phyloP scores from a whole-genome alignment of 2,797 vertebrate genomes.

The Otolemur crassicaudatus region DNA sequence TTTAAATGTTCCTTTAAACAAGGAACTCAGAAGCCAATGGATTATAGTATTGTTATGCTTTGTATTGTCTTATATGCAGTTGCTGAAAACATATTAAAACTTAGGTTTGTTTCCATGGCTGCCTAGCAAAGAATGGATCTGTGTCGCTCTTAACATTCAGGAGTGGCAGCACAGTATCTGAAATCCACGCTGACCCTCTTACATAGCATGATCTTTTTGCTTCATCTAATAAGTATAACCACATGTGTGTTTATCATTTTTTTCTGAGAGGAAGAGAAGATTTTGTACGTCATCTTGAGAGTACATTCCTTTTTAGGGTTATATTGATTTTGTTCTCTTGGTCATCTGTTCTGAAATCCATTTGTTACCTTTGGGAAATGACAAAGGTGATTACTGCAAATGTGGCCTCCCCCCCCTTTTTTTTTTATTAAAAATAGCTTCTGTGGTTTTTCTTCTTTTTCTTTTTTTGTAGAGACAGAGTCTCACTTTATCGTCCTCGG shows the following conservation, averaged over 20 bases:
- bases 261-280: neutral
- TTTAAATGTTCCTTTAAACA: neutral
- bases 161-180: accelerated
- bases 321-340: conserved; percentile 56
- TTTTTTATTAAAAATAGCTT: conserved; percentile 59
- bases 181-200: neutral
- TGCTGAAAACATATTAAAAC: neutral
- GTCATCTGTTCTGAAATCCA: conserved; percentile 53
- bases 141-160: neutral
- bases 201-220: neutral
- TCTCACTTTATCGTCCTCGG: no score
- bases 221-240: neutral
- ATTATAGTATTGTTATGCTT: neutral
- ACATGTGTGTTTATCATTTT: neutral
- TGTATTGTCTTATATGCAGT: neutral
- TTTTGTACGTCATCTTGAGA: neutral
- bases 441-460: neutral
- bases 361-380: conserved; percentile 45
- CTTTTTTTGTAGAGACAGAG: no score
- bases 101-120: neutral
- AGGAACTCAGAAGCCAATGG: neutral
- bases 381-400: neutral
- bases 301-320: neutral
- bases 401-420: neutral
- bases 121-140: neutral